Conservation (phyloP, 2,797 vertebrate species). For the Schizothorax lantsangensis region DNA sequence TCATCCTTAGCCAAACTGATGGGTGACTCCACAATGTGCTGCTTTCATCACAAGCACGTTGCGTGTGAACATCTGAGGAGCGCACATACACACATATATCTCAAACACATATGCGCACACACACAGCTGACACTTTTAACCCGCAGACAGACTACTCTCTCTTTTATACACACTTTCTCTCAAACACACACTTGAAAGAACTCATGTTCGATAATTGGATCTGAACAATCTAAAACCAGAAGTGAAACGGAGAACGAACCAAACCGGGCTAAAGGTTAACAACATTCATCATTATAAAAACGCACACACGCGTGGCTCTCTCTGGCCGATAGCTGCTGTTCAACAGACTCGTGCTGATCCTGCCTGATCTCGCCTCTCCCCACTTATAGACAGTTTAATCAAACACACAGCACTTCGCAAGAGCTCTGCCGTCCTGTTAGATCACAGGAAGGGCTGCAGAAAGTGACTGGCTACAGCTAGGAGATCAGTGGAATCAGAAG, state of each 20-base stretch:
- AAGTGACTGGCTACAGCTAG: constrained; percentile 27
- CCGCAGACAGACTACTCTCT: constrained; percentile 13
- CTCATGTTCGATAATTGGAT: constrained; percentile 54
- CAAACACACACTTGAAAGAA: constrained; percentile 43
- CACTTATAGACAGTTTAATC: constrained; percentile 46
- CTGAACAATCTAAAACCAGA: constrained; percentile 53
- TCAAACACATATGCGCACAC: neutral
- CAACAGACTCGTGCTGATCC: constrained; percentile 23
- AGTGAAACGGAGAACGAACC: constrained; percentile 43
- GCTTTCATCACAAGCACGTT: constrained; percentile 51
- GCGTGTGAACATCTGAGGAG: constrained; percentile 52
- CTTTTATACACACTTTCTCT: constrained; percentile 1
- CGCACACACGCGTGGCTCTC: constrained; percentile 15
- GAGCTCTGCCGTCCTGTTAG: constrained; percentile 28
- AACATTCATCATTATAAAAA: constrained; percentile 57
- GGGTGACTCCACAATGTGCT: constrained; percentile 58
- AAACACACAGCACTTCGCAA: constrained; percentile 12
- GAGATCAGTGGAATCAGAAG: constrained; percentile 36
- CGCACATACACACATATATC: constrained; percentile 19
- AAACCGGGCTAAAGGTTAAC: constrained; percentile 56
- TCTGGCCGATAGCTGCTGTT: constrained; percentile 28
- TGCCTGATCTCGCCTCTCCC: neutral
- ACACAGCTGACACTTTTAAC: constrained; percentile 2
- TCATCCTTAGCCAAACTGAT: constrained; percentile 59
- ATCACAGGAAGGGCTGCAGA: constrained; percentile 35